A percentile compares a stretch with the other conserved stretches of the same genome.
Conservation (phyloP, 2,888 invertebrate genomes). For the Tiliacea citrago region DNA sequence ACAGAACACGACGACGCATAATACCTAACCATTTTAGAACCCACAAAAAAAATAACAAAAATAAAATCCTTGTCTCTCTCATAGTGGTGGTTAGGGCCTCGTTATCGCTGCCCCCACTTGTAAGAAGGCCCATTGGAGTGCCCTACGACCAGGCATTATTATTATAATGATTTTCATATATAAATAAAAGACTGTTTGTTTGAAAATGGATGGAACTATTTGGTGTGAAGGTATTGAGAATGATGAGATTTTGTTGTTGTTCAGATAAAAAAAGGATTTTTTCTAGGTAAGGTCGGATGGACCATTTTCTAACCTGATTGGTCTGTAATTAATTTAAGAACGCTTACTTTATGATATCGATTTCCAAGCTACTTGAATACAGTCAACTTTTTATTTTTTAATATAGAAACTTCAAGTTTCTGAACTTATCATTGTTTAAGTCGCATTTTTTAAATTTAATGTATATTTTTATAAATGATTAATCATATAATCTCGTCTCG, state of each 20-base stretch:
- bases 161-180: slow-evolving; percentile 56
- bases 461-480: too few relatives aligned
- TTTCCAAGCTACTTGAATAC: too few relatives aligned
- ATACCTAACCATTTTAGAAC: slow-evolving; percentile 35
- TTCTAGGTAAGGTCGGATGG: not conserved
- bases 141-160: slow-evolving; percentile 48
- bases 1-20: slow-evolving; percentile 24
- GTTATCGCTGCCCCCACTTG: slow-evolving; percentile 67
- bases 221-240: not conserved
- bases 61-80: slow-evolving; percentile 41
- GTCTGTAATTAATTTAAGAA: too few relatives aligned
- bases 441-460: too few relatives aligned
- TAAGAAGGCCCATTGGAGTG: slow-evolving; percentile 64
- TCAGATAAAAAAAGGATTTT: not conserved
- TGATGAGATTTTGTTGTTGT: not conserved
- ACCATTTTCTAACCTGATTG: too few relatives aligned
- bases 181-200: slow-evolving; percentile 39
- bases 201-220: slow-evolving; percentile 30
- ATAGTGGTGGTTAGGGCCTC: slow-evolving; percentile 50
- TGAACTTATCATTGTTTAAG: too few relatives aligned
- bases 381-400: too few relatives aligned
- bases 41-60: slow-evolving; percentile 51
- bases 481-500: too few relatives aligned
- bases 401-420: too few relatives aligned
- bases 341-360: too few relatives aligned